A percentile compares a stretch with the other conserved stretches of the same genome.
Evolutionary conservation across 2,888 invertebrate genomes (phyloP).

Genomic region (Erebia epiphron): DNA sequence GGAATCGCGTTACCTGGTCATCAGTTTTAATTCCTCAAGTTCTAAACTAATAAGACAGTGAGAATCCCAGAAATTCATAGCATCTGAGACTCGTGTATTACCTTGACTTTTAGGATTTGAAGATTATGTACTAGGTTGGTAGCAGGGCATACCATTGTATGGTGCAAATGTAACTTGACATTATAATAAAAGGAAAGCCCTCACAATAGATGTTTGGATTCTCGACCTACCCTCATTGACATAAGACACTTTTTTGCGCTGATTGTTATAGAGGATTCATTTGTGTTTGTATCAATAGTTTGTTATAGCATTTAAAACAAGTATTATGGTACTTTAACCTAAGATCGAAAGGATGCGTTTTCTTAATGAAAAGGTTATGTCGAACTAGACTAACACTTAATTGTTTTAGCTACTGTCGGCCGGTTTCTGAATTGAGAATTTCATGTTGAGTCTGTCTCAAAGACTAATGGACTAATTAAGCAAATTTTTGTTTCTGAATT

Average conservation of each 20-base stretch:
- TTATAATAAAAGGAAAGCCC: constrained; percentile 36
- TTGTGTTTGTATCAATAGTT: constrained; percentile 24
- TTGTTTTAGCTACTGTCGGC: background rate
- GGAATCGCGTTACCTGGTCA: too few species aligned
- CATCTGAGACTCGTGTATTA: constrained; percentile 23
- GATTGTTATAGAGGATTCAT: background rate
- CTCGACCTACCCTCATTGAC: constrained; percentile 16
- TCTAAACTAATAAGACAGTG: background rate
- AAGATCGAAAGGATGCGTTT: background rate
- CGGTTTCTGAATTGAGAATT: too few species aligned
- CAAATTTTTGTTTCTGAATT: too few species aligned
- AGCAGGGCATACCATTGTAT: constrained; percentile 35
- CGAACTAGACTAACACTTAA: background rate
- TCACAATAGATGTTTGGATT: constrained; percentile 7
- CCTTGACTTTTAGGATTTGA: constrained; percentile 36
- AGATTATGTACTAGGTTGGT: constrained; percentile 27
- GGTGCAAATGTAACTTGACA: constrained; percentile 36
- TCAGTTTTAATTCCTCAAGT: background rate
- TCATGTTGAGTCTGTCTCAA: too few species aligned
- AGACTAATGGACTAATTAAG: too few species aligned
- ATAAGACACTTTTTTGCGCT: constrained; percentile 14
- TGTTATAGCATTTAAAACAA: constrained; percentile 36
- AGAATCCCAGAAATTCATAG: constrained; percentile 7
- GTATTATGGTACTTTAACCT: constrained; percentile 22
- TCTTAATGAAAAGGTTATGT: constrained; percentile 1